A percentile compares a stretch with the other conserved stretches of the same genome.
phyloP scores from a whole-genome alignment of 1,140 invertebrate genomes.

The Bombus affinis region DNA sequence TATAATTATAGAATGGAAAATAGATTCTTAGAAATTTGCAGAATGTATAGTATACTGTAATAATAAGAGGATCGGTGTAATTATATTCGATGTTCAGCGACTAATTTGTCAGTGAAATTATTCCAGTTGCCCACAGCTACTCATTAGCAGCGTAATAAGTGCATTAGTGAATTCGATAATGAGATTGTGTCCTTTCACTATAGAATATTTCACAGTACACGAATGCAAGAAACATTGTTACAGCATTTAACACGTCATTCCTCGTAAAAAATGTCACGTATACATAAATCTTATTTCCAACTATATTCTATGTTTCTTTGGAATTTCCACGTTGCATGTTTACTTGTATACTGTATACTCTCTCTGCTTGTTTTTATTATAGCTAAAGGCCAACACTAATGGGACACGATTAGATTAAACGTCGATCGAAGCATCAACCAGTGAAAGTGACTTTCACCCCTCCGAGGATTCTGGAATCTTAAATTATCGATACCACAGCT shows the following conservation, averaged over 20 bases:
- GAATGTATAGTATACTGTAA: neutral
- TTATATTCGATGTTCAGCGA: neutral
- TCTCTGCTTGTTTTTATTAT: neutral
- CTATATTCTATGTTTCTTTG: neutral
- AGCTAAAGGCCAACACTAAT: neutral
- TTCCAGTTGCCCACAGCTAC: neutral
- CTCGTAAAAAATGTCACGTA: neutral
- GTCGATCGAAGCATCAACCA: neutral
- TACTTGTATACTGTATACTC: neutral
- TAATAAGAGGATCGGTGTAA: neutral
- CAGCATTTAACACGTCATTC: neutral
- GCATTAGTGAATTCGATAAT: neutral
- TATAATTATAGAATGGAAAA: neutral
- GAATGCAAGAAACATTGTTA: neutral
- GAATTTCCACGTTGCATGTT: neutral
- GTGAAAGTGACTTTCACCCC: constrained; percentile 45
- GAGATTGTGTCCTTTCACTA: neutral
- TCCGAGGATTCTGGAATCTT: constrained; percentile 3
- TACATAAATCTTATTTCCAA: neutral
- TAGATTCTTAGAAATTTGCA: neutral
- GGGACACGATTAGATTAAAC: neutral
- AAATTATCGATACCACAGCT: neutral
- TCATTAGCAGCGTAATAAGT: neutral
- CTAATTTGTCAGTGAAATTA: neutral
- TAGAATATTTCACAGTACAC: neutral